phyloP scores from a whole-genome alignment of 1,140 invertebrate species.

The Neodiprion pinetum region DNA sequence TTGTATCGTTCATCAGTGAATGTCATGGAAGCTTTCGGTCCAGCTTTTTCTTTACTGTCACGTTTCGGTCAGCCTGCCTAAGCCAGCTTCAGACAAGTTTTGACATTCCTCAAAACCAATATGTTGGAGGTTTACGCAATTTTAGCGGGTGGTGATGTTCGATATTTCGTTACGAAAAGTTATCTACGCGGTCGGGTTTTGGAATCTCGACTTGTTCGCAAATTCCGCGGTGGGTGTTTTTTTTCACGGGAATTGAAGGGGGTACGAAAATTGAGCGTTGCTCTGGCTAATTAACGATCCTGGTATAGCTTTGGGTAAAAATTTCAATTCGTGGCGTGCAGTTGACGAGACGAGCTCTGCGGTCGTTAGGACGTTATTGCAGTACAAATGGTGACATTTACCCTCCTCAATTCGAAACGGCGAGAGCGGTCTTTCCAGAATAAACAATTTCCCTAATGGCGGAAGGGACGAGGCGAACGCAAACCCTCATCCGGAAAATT shows the following conservation, averaged over 20 bases:
- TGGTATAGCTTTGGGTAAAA: neutral
- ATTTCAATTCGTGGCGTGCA: neutral
- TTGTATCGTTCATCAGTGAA: too few relatives aligned
- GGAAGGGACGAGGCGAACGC: neutral
- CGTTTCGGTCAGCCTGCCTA: too few relatives aligned
- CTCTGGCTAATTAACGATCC: neutral
- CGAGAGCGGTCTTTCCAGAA: neutral
- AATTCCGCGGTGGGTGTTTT: too few relatives aligned
- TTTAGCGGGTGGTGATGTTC: too few relatives aligned
- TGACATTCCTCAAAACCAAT: too few relatives aligned
- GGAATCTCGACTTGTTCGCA: too few relatives aligned
- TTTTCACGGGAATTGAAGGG: neutral
- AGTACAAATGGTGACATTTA: neutral
- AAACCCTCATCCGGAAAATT: conserved; percentile 1
- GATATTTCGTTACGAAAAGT: too few relatives aligned
- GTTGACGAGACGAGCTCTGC: neutral
- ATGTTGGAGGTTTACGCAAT: too few relatives aligned
- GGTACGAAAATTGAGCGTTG: neutral
- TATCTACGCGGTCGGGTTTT: too few relatives aligned
- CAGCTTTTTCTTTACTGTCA: too few relatives aligned
- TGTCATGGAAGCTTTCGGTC: too few relatives aligned
- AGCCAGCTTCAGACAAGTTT: too few relatives aligned
- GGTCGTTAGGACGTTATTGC: neutral
- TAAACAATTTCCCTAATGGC: conserved; percentile 1
- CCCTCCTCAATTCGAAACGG: neutral